Percentiles rank a stretch among this genome's conserved stretches.
Evolutionary conservation across 2,797 vertebrate genomes (phyloP).

Genomic region (Hoplostethus mediterraneus): DNA sequence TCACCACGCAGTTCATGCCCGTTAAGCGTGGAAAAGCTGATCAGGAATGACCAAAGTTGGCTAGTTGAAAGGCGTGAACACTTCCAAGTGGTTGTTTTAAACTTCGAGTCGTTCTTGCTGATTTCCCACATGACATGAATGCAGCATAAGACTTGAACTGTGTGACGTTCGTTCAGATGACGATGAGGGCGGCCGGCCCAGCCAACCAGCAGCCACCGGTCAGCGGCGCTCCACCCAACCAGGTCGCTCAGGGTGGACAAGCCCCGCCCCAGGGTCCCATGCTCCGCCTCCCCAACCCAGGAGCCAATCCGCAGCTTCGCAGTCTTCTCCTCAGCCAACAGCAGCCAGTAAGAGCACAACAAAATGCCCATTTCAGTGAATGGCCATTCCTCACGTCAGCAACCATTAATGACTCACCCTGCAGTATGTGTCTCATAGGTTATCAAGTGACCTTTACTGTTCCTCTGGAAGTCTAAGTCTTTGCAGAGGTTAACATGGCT

Average conservation of each 20-base stretch:
- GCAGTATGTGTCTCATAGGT: too few species aligned
- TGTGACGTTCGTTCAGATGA: constrained; percentile 67
- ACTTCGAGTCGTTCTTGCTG: too few species aligned
- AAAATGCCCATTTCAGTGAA: background rate
- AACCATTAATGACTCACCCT: background rate
- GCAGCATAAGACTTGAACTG: constrained; percentile 2
- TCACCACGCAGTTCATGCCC: too few species aligned
- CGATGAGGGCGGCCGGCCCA: constrained; percentile 84
- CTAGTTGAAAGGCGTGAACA: too few species aligned
- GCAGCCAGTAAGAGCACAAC: constrained; percentile 86
- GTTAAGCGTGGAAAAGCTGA: too few species aligned
- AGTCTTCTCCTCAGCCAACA: constrained; percentile 94
- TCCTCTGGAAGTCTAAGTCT: background rate
- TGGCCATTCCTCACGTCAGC: background rate
- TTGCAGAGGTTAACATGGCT: background rate
- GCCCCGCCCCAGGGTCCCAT: constrained; percentile 85
- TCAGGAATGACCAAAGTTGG: too few species aligned
- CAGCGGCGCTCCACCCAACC: constrained; percentile 84
- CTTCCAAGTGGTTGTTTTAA: too few species aligned
- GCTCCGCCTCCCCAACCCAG: constrained; percentile 91
- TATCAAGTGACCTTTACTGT: background rate
- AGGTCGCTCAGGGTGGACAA: constrained; percentile 82
- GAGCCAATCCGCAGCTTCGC: constrained; percentile 93
- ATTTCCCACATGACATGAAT: background rate
- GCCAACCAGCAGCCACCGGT: constrained; percentile 81